Conservation (phyloP, 2,888 invertebrate genomes). For the Scaptodrosophila latifasciaeformis region DNA sequence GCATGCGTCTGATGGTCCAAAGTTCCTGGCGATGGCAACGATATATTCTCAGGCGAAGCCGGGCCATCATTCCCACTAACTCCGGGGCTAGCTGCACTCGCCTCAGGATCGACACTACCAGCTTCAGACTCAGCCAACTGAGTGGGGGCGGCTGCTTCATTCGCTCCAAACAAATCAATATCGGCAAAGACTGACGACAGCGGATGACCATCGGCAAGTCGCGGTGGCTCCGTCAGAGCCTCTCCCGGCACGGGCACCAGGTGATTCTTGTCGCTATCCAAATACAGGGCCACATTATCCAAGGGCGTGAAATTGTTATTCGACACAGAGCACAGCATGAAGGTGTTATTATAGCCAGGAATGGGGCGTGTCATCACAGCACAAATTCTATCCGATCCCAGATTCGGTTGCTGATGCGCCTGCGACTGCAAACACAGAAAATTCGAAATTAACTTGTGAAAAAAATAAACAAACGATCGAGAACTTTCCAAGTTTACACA, state of each 20-base stretch:
- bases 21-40: no score
- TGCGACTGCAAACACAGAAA: no score
- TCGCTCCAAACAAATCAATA: no score
- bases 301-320: constrained; percentile 81
- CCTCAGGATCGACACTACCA: constrained; percentile 39
- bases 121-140: no score
- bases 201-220: constrained; percentile 48
- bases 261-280: constrained; percentile 68
- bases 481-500: no score
- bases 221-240: constrained; percentile 50
- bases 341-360: constrained; percentile 83
- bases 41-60: no score
- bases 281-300: constrained; percentile 78
- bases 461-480: no score
- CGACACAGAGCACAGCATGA: constrained; percentile 81
- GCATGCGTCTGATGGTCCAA: background rate
- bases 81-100: constrained; percentile 31
- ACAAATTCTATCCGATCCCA: constrained; percentile 32
- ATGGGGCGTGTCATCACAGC: constrained; percentile 83
- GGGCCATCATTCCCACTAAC: no score
- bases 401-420: background rate
- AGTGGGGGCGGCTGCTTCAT: no score
- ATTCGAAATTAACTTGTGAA: no score
- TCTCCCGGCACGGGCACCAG: constrained; percentile 67
- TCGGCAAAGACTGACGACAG: constrained; percentile 41